Evolutionary conservation across 2,797 vertebrate genomes (phyloP).

Genomic region (Sebastes miniatus): DNA sequence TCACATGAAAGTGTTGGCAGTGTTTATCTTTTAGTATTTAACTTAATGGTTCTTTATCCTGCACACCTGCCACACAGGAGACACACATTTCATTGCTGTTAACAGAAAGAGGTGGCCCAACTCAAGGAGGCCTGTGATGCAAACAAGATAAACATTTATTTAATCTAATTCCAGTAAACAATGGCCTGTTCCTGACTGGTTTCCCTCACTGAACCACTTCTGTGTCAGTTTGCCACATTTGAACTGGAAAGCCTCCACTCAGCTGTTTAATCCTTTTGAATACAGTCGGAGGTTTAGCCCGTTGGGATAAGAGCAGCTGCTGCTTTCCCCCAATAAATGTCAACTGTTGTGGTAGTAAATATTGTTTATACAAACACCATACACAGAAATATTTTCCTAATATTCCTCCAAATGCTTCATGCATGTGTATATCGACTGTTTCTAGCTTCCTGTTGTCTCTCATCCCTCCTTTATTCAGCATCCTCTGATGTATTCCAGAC

Average conservation of each 20-base stretch:
- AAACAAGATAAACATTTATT: not conserved
- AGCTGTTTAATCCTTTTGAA: slow-evolving; percentile 27
- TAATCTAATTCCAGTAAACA: not conserved
- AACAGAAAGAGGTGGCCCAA: not conserved
- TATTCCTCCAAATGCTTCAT: not conserved
- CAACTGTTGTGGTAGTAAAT: not conserved
- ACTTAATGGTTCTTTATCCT: not conserved
- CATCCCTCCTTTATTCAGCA: not conserved
- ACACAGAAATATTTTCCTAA: not conserved
- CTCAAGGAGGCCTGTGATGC: not conserved
- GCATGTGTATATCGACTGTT: not conserved
- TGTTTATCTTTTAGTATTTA: not conserved
- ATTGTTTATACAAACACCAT: not conserved
- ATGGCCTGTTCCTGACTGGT: not conserved
- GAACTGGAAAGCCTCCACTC: slow-evolving; percentile 12
- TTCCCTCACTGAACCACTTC: not conserved
- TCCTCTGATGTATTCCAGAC: not conserved
- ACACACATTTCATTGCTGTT: not conserved
- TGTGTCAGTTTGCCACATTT: slow-evolving; percentile 2
- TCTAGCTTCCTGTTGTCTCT: not conserved
- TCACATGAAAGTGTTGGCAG: not conserved
- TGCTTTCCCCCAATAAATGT: not conserved
- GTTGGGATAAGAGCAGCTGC: slow-evolving; percentile 16
- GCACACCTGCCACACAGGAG: not conserved
- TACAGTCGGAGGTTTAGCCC: not conserved